Base-by-base conservation (phyloP, 2,113 vertebrate genomes). In the Ivindomyrus marchei region DNA sequence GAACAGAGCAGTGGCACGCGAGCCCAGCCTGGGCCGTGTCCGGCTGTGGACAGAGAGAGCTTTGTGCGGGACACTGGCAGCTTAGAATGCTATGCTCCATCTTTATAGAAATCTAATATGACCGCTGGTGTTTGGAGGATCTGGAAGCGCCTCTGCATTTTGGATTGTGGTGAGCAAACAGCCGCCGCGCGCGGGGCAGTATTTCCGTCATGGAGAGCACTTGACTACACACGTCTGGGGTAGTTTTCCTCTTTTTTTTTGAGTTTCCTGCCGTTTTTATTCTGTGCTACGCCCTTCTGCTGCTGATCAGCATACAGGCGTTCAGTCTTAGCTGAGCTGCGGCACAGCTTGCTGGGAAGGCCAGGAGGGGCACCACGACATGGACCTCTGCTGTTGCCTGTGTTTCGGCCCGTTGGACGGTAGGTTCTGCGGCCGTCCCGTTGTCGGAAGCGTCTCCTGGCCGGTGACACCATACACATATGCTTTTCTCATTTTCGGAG, bases 371-470 rank as follows among this genome's bases (percentile, higher is more conserved):
- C 92, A 66, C 91, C 89, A 90, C 83, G 88, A 89, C 92, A 96
- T 96, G 96, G 94, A 94, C 87, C 89, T 95, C n/a, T 95, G 95
- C 94, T 96, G 95, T 87, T 95, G 95, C 90, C 91, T 93, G 80
- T 95, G 95, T 66, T 36, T 88, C 0, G 50, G 91, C 90, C 90
- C 84, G 1, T 88, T 46, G 2, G 1, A 91, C 70, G 95, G 95
- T 96, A 95, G 90, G 95, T 91, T 80, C 46, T 49, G 15, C 17
- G 10, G 24, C 85, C 77, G 89, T 47, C 31, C 46, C 1, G 10
- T 50, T 1, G 24, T 27, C n/a, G 24, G 11, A 36, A 17, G 85
- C 13, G 49, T 24, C 47, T 52, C 21, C 45, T 31, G 85, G 47
- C 17, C 10, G 47, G 21, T 4, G 80, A 84, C 17, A 47, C 6